Evolutionary conservation across 30 jellyfish, hydroid and myxozoan genomes (phyloP).

Genomic region (Catostylus mosaicus): DNA sequence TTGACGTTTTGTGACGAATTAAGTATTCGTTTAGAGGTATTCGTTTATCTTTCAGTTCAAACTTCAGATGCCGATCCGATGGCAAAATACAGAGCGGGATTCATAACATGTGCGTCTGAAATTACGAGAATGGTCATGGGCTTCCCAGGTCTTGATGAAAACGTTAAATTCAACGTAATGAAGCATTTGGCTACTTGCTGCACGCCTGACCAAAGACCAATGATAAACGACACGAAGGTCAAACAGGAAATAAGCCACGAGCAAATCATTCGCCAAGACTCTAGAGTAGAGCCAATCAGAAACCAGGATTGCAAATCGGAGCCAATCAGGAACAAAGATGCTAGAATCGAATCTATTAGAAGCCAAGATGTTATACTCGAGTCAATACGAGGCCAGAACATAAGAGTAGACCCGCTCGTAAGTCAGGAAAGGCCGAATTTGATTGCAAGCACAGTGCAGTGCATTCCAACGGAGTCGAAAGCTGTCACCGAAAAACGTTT

Average conservation of each 20-base stretch:
- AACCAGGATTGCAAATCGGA: not conserved
- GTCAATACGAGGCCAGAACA: slow-evolving; percentile 16
- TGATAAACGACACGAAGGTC: not conserved
- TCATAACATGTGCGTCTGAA: slow-evolving; percentile 68
- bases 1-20: too few relatives aligned
- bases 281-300: slow-evolving; percentile 8
- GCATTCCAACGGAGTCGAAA: slow-evolving; percentile 22
- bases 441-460: not conserved
- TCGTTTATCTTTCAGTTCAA: slow-evolving; percentile 38
- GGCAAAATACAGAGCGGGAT: slow-evolving; percentile 77
- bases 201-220: slow-evolving; percentile 43
- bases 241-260: slow-evolving; percentile 27
- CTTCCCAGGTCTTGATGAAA: slow-evolving; percentile 75
- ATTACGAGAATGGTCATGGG: slow-evolving; percentile 65
- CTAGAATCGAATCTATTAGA: slow-evolving; percentile 5
- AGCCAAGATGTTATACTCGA: not conserved
- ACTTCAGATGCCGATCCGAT: slow-evolving; percentile 52
- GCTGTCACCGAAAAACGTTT: slow-evolving; percentile 55
- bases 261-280: not conserved
- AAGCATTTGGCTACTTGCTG: slow-evolving; percentile 69
- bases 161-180: slow-evolving; percentile 67
- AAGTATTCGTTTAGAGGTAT: not conserved
- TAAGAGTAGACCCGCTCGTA: not conserved
- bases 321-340: slow-evolving; percentile 2
- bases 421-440: slow-evolving; percentile 8